These are phyloP conservation scores for Aurelia coerulea DNA, from an alignment of 30 jellyfish, hydroid and myxozoan genomes.

Conservation along the genomic window DNA sequence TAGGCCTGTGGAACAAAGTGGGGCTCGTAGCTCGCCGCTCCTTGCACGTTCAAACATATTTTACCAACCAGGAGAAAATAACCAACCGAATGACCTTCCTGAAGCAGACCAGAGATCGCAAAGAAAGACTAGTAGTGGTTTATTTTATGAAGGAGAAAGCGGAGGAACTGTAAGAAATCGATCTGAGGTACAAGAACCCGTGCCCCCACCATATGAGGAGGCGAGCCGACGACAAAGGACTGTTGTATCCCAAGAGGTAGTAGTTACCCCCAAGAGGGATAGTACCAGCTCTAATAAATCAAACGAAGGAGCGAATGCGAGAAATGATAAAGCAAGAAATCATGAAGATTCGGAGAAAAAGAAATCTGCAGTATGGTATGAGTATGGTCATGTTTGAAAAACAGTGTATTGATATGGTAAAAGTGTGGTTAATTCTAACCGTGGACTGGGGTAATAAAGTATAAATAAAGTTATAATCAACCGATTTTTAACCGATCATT, in stretches of 20 bases:
- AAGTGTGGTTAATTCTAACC: no score
- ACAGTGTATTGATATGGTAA: no score
- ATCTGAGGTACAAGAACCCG: conserved; percentile 4
- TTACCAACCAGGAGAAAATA: conserved; percentile 54
- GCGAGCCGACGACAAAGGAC: conserved; percentile 20
- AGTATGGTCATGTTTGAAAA: conserved; percentile 77
- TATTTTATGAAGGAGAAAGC: conserved; percentile 17
- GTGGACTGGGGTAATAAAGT: no score
- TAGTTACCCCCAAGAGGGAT: conserved; percentile 35
- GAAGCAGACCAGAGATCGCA: conserved; percentile 65
- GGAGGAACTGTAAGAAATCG: not conserved
- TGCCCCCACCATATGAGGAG: conserved; percentile 29
- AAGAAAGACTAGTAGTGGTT: conserved; percentile 15
- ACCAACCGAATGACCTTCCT: conserved; percentile 46
- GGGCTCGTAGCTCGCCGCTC: conserved; percentile 42
- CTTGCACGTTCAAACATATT: conserved; percentile 25
- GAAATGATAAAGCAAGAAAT: conserved; percentile 24
- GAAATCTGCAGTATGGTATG: conserved; percentile 83
- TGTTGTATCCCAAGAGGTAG: conserved; percentile 4
- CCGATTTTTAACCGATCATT: no score
- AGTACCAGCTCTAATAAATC: not conserved
- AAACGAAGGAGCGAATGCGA: conserved; percentile 9
- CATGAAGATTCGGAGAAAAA: conserved; percentile 43
- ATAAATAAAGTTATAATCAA: no score
- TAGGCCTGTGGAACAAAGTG: conserved; percentile 8